phyloP scores from a whole-genome alignment of 2,888 invertebrate species.

The Aproaerema taeniolella region DNA sequence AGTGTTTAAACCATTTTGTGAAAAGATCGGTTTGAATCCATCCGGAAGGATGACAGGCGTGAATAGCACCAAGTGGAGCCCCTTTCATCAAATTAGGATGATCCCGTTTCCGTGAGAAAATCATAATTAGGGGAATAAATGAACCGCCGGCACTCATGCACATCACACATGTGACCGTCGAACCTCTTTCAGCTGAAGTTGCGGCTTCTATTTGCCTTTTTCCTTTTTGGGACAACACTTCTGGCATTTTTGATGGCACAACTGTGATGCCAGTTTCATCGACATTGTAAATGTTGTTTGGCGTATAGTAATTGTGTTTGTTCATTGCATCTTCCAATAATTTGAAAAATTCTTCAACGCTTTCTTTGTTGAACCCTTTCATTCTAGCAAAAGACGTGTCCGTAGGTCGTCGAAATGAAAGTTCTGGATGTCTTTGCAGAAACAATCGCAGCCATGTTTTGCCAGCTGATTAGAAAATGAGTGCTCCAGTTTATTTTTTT shows the following conservation, averaged over 20 bases:
- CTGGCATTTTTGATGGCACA: constrained; percentile 29
- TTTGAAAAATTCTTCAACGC: constrained; percentile 16
- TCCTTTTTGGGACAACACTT: constrained; percentile 31
- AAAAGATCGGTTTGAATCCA: constrained; percentile 20
- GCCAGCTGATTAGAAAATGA: constrained; percentile 13
- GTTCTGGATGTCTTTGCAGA: constrained; percentile 14
- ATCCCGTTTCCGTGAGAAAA: constrained; percentile 24
- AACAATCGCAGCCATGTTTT: constrained; percentile 12
- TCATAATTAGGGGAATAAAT: constrained; percentile 25
- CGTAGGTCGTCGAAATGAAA: constrained; percentile 18
- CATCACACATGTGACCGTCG: constrained; percentile 22
- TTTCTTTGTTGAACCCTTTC: constrained; percentile 17
- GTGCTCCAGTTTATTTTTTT: constrained; percentile 12
- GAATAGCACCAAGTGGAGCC: constrained; percentile 21
- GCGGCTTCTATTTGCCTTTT: constrained; percentile 33
- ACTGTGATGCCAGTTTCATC: constrained; percentile 41
- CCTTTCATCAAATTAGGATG: constrained; percentile 21
- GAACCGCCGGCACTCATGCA: constrained; percentile 23
- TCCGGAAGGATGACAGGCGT: constrained; percentile 17
- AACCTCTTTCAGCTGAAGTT: constrained; percentile 37
- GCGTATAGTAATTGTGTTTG: constrained; percentile 12
- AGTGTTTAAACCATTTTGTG: constrained; percentile 21
- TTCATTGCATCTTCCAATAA: constrained; percentile 12
- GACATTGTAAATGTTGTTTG: constrained; percentile 33
- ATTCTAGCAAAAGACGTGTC: constrained; percentile 17